Conservation (phyloP, 2,797 vertebrate genomes). For the Dendrocincla tyrannina region DNA sequence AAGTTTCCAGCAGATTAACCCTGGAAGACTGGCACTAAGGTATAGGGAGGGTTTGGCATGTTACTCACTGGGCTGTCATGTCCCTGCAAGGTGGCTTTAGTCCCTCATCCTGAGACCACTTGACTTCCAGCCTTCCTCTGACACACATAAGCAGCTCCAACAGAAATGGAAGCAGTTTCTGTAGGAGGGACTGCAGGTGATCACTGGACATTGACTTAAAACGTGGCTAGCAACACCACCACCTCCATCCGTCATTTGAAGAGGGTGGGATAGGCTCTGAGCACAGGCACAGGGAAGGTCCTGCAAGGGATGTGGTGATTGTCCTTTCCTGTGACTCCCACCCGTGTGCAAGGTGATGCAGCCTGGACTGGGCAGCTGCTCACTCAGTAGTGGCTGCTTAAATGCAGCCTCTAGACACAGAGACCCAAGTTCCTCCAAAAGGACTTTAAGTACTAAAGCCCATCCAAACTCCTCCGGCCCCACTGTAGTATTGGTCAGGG, state of each 20-base stretch:
- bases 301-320: neutral
- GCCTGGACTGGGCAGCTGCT: neutral
- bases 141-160: neutral
- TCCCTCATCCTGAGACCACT: too few relatives aligned
- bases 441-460: neutral
- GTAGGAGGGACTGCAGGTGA: neutral
- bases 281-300: neutral
- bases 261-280: neutral
- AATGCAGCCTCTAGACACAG: neutral
- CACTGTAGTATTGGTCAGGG: fast-evolving
- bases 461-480: neutral
- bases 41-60: neutral
- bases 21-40: neutral
- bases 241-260: neutral
- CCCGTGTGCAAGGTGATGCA: fast-evolving
- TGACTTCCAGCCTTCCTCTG: neutral
- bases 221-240: neutral
- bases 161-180: neutral
- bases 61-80: neutral
- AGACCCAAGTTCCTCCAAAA: neutral
- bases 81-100: neutral
- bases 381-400: neutral
- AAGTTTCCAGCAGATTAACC: neutral
- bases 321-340: neutral
- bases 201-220: neutral